phyloP scores from a whole-genome alignment of 2,113 vertebrate species.

The Nematolebias whitei region DNA sequence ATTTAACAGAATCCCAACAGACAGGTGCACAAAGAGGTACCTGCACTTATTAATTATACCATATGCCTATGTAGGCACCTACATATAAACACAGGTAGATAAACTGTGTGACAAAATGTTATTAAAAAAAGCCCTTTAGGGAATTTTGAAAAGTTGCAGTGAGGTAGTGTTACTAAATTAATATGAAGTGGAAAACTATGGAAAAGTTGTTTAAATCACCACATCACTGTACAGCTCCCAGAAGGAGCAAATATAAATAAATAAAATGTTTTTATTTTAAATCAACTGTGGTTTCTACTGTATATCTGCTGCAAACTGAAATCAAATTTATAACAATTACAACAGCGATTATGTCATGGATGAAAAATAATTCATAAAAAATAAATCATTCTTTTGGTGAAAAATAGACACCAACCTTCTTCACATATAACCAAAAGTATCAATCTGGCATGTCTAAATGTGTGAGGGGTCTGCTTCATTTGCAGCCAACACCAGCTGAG shows the following conservation, averaged over 20 bases:
- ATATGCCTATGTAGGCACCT: not conserved
- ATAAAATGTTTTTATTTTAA: too few relatives aligned
- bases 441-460: not conserved
- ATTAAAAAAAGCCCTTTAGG: not conserved
- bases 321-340: too few relatives aligned
- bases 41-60: not conserved
- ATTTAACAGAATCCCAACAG: slow-evolving; percentile 21
- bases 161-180: not conserved
- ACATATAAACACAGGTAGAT: not conserved
- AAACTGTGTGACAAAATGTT: not conserved
- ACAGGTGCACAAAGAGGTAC: slow-evolving; percentile 14
- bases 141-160: not conserved
- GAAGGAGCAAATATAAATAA: too few relatives aligned
- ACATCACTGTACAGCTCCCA: too few relatives aligned
- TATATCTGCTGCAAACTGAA: too few relatives aligned
- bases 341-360: too few relatives aligned
- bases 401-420: slow-evolving; percentile 18
- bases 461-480: slow-evolving; percentile 10
- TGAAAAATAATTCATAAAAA: not conserved
- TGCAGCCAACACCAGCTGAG: slow-evolving; percentile 5
- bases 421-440: not conserved
- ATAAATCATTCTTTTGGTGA: not conserved
- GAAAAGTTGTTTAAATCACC: not conserved
- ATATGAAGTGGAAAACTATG: not conserved
- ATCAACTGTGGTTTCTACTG: too few relatives aligned